A percentile compares a stretch with the other conserved stretches of the same genome.
These are phyloP conservation scores for Etheostoma nigrum DNA, from an alignment of 2,797 vertebrate species.

Conservation along the genomic window DNA sequence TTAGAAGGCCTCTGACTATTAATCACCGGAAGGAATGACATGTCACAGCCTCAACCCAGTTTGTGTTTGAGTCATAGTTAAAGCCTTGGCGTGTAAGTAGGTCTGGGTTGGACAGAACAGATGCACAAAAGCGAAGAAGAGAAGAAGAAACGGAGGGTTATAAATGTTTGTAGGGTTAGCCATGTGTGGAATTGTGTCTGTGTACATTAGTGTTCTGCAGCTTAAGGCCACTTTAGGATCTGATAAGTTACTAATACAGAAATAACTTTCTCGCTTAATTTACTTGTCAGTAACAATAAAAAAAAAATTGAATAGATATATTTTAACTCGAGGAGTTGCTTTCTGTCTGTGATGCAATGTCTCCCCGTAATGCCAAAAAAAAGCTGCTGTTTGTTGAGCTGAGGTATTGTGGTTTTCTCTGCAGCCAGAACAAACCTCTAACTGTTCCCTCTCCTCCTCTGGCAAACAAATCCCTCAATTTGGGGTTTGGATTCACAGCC, in stretches of 20 bases:
- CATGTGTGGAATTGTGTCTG: not conserved
- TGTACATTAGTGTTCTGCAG: not conserved
- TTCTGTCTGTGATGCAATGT: constrained; percentile 9
- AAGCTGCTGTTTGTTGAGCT: constrained; percentile 49
- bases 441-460: constrained; percentile 58
- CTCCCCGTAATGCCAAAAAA: constrained; percentile 4
- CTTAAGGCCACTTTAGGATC: not conserved
- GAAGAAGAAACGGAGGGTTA: not conserved
- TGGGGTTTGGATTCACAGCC: constrained; percentile 62
- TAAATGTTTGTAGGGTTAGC: not conserved
- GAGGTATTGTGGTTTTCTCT: constrained; percentile 61
- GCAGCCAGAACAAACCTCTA: constrained; percentile 58
- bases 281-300: constrained; percentile 6
- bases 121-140: not conserved
- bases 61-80: constrained; percentile 20
- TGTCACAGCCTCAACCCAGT: constrained; percentile 12
- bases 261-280: not conserved
- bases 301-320: not conserved
- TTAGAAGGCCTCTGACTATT: constrained; percentile 1
- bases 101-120: not conserved
- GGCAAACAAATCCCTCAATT: constrained; percentile 64
- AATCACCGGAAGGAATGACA: constrained; percentile 14
- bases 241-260: not conserved
- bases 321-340: constrained; percentile 7
- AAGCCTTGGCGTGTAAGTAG: not conserved